Percentiles rank a stretch among this genome's conserved stretches.
Conservation (phyloP, 2,113 vertebrate species). For the Gnathonemus echidnorhynchus region DNA sequence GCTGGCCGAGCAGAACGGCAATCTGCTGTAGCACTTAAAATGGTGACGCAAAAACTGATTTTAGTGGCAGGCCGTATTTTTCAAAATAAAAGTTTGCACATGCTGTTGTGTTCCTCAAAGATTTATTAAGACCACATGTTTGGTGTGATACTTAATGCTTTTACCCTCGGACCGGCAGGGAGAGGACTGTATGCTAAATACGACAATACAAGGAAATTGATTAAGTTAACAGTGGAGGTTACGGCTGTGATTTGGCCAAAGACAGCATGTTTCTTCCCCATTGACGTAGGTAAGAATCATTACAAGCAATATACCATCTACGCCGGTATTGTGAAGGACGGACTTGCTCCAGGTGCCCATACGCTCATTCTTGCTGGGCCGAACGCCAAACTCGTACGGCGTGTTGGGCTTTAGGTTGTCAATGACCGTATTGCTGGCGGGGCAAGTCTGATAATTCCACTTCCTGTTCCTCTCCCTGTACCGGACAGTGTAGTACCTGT, state of each 20-base stretch:
- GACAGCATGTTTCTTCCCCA: constrained; percentile 18
- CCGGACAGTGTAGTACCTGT: constrained; percentile 87
- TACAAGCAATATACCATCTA: constrained; percentile 56
- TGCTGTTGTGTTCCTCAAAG: neutral
- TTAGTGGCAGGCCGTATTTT: neutral
- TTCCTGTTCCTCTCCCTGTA: constrained; percentile 86
- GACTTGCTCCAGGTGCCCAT: constrained; percentile 79
- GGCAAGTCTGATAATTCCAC: constrained; percentile 90
- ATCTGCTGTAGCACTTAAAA: neutral
- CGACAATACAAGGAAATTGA: neutral
- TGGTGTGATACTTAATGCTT: neutral
- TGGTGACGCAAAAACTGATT: neutral
- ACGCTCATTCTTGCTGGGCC: constrained; percentile 63
- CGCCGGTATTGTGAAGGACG: constrained; percentile 68
- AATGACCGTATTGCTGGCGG: constrained; percentile 81
- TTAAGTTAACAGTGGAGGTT: neutral
- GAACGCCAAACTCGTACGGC: constrained; percentile 86
- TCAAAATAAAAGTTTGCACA: neutral
- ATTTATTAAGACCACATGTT: constrained; percentile 8
- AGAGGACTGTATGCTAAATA: neutral
- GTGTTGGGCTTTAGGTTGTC: constrained; percentile 84
- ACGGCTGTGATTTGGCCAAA: neutral
- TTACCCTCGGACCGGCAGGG: neutral
- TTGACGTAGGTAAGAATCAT: neutral
- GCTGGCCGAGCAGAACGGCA: neutral